Evolutionary conservation across 2,113 vertebrate genomes (phyloP).

Genomic region (Tenebrosternarchus preto): DNA sequence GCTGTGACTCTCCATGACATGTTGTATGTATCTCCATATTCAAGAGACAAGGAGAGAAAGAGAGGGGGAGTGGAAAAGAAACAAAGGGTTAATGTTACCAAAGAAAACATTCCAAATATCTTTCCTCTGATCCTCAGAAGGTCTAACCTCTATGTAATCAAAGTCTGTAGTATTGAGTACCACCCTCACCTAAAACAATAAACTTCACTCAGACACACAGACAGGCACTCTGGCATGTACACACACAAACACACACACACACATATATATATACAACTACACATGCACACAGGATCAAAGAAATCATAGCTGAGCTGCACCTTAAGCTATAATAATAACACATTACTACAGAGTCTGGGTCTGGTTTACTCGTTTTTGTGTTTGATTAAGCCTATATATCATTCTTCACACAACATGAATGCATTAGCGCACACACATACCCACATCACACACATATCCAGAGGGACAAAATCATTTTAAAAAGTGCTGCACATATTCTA

Average conservation of each 20-base stretch:
- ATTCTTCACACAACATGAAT: constrained; percentile 53
- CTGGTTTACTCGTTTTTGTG: constrained; percentile 75
- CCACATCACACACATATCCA: constrained; percentile 34
- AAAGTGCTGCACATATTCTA: not conserved
- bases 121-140: constrained; percentile 54
- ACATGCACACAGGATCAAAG: constrained; percentile 72
- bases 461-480: not conserved
- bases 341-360: constrained; percentile 57
- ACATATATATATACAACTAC: constrained; percentile 27
- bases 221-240: constrained; percentile 53
- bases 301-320: constrained; percentile 74
- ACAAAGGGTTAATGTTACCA: constrained; percentile 46
- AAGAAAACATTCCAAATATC: constrained; percentile 51
- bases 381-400: constrained; percentile 82
- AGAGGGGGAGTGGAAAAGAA: constrained; percentile 48
- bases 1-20: not conserved
- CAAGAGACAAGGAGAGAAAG: constrained; percentile 44
- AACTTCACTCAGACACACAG: constrained; percentile 32
- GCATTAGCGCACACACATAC: constrained; percentile 5
- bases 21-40: constrained; percentile 5
- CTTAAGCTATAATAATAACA: constrained; percentile 77
- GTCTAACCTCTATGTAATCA: constrained; percentile 50
- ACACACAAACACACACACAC: constrained; percentile 57
- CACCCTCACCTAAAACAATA: constrained; percentile 56
- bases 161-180: constrained; percentile 42